Conservation (phyloP, 2,113 vertebrate genomes). For the Platanista minor region DNA sequence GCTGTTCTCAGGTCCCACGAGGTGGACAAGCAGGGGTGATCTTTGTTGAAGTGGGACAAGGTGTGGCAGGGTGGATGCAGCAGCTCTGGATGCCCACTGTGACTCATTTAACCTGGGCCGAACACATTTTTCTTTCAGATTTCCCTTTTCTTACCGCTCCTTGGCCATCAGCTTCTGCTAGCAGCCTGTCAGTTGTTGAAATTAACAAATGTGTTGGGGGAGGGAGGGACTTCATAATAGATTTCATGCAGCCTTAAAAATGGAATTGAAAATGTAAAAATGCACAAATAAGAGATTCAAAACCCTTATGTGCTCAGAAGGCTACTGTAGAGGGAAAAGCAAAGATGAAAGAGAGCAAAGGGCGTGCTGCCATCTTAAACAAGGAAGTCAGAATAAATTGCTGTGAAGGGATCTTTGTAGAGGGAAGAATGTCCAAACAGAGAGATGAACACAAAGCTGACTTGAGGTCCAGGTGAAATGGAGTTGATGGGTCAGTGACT, state of each 20-base stretch:
- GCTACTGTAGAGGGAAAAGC: slow-evolving; percentile 28
- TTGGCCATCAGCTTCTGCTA: neutral
- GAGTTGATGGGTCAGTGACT: neutral
- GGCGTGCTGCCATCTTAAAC: slow-evolving; percentile 58
- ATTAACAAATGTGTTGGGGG: neutral
- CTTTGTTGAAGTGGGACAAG: neutral
- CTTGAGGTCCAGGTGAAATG: neutral
- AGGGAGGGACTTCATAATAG: neutral
- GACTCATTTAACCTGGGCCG: neutral
- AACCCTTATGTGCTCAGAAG: slow-evolving; percentile 15
- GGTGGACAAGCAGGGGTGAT: neutral
- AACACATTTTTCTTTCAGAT: neutral
- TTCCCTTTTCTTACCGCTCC: neutral
- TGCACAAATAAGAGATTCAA: slow-evolving; percentile 29
- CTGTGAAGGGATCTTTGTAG: slow-evolving; percentile 20
- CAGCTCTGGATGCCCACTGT: rapidly evolving
- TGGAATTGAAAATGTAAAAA: neutral
- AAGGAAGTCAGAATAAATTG: slow-evolving; percentile 24
- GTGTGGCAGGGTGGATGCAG: rapidly evolving
- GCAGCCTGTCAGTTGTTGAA: neutral
- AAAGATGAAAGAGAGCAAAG: slow-evolving; percentile 54
- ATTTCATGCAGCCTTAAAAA: neutral
- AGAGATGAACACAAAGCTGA: neutral
- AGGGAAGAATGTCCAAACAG: neutral
- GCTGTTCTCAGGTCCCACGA: neutral